phyloP scores from a whole-genome alignment of 1,140 invertebrate species.

The Drepana arcuata region DNA sequence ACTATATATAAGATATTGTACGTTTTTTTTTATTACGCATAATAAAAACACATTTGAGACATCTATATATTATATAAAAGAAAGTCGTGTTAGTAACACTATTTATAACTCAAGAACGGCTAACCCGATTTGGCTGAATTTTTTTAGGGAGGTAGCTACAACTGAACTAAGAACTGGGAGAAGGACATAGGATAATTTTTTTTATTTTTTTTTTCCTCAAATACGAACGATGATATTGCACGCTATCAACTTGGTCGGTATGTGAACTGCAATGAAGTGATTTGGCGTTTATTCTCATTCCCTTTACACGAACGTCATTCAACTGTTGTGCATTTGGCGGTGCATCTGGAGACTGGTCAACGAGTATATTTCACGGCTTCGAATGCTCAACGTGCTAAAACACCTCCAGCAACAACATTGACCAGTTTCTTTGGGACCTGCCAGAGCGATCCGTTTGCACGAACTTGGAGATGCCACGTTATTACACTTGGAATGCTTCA shows the following conservation, averaged over 20 bases:
- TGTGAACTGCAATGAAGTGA: constrained; percentile 48
- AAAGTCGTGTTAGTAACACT: too few relatives aligned
- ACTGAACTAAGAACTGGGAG: too few relatives aligned
- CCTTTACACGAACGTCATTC: constrained; percentile 50
- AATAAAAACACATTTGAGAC: too few relatives aligned
- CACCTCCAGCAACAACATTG: constrained; percentile 35
- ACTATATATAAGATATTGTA: too few relatives aligned
- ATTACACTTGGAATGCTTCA: constrained; percentile 47
- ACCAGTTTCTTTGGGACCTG: constrained; percentile 56
- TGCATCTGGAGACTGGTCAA: constrained; percentile 68
- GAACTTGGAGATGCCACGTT: constrained; percentile 27
- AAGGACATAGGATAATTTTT: too few relatives aligned
- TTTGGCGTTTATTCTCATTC: constrained; percentile 43
- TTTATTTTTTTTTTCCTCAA: too few relatives aligned
- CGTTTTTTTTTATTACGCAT: too few relatives aligned
- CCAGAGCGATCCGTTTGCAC: constrained; percentile 42
- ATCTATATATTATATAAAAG: too few relatives aligned
- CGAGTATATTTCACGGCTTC: constrained; percentile 35
- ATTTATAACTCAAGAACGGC: too few relatives aligned
- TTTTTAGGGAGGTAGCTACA: too few relatives aligned
- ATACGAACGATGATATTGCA: constrained; percentile 37
- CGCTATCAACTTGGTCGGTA: constrained; percentile 47
- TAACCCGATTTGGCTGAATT: too few relatives aligned
- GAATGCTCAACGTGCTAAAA: constrained; percentile 31
- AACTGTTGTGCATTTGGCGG: constrained; percentile 39